phyloP scores from a whole-genome alignment of 35 echinoderm and acorn worm genomes.

The Eucidaris tribuloides region DNA sequence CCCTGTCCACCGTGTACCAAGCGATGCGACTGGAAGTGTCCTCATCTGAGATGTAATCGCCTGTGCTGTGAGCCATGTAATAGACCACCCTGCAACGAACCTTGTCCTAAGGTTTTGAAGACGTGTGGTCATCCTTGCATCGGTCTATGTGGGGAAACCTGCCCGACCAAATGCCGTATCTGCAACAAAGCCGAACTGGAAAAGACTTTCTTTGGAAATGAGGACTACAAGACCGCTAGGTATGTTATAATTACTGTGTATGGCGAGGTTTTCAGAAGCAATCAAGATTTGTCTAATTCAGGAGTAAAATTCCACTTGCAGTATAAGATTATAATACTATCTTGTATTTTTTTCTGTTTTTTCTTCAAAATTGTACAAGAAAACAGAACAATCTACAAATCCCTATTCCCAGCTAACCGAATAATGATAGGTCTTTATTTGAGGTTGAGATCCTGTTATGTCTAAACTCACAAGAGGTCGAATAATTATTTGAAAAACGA shows the following conservation, averaged over 20 bases:
- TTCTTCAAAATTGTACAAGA: no score
- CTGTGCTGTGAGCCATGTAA: slow-evolving; percentile 61
- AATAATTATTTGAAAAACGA: no score
- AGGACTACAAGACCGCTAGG: slow-evolving; percentile 38
- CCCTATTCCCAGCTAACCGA: neutral
- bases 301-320: neutral
- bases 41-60: slow-evolving; percentile 23
- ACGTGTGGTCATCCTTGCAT: slow-evolving; percentile 58
- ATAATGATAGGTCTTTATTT: neutral
- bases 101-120: neutral
- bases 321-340: neutral
- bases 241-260: neutral
- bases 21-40: slow-evolving; percentile 61
- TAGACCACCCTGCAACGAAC: slow-evolving; percentile 29
- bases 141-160: slow-evolving; percentile 65
- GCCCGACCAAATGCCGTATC: slow-evolving; percentile 56
- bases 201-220: slow-evolving; percentile 53
- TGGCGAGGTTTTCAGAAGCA: slow-evolving; percentile 18
- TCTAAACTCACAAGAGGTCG: no score
- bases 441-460: no score
- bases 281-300: slow-evolving; percentile 10
- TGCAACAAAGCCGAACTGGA: slow-evolving; percentile 53
- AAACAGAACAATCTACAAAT: neutral
- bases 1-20: slow-evolving; percentile 58
- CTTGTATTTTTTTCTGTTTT: no score